These are phyloP conservation scores for Limnodromus scolopaceus DNA, from an alignment of 2,797 vertebrate genomes.

Conservation along the genomic window DNA sequence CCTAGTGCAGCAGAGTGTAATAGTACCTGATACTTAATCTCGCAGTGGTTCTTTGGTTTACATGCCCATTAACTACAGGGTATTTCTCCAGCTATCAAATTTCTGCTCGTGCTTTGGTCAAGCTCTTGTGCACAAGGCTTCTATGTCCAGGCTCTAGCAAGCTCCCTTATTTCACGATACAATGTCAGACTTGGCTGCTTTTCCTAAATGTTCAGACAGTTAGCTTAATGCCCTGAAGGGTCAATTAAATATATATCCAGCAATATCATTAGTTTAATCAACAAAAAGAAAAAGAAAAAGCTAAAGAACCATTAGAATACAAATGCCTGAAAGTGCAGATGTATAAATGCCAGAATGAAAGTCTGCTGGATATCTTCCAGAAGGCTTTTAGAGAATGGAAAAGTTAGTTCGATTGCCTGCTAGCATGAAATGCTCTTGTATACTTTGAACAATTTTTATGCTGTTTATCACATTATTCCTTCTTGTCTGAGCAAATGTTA, in stretches of 20 bases:
- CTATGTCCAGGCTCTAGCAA: conserved; percentile 12
- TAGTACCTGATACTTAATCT: conserved; percentile 34
- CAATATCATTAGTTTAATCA: background rate
- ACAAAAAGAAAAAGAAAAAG: background rate
- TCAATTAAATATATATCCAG: conserved; percentile 39
- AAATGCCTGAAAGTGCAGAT: background rate
- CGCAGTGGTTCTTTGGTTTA: conserved; percentile 22
- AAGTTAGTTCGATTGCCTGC: background rate
- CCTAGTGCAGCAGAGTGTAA: conserved; percentile 4
- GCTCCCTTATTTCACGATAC: background rate
- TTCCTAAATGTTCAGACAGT: conserved; percentile 23
- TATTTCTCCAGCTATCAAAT: conserved; percentile 44
- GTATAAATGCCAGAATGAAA: background rate
- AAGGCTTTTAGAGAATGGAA: background rate
- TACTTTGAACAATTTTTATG: background rate
- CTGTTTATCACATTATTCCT: background rate
- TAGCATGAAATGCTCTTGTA: background rate
- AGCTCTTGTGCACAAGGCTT: conserved; percentile 20
- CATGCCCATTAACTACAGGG: background rate
- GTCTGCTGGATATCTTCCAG: background rate
- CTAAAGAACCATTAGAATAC: background rate
- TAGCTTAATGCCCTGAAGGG: conserved; percentile 25
- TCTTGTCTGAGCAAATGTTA: background rate
- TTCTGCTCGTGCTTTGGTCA: conserved; percentile 34
- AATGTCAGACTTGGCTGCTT: conserved; percentile 45